phyloP scores from a whole-genome alignment of 2,888 invertebrate genomes.

The Acrocyrtus sp. region DNA sequence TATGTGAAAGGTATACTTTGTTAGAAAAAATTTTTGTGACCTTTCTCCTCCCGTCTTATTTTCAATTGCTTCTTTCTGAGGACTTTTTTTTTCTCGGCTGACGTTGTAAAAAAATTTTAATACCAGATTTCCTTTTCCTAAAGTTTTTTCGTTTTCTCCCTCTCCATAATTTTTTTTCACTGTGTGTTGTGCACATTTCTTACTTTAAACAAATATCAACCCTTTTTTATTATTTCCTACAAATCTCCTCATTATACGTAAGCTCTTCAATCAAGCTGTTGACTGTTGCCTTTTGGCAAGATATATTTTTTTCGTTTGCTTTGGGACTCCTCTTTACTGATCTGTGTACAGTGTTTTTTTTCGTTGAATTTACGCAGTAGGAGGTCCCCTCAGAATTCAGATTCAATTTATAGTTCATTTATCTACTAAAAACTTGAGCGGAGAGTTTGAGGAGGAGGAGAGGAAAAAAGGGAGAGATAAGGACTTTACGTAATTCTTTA shows the following conservation, averaged over 20 bases:
- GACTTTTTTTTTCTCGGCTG: too few relatives aligned
- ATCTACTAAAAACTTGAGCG: slow-evolving; percentile 42
- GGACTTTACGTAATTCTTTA: neutral
- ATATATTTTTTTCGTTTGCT: slow-evolving; percentile 15
- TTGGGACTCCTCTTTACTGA: slow-evolving; percentile 10
- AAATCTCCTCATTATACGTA: slow-evolving; percentile 31
- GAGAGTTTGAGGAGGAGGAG: neutral
- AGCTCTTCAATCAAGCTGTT: slow-evolving; percentile 21
- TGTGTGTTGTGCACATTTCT: neutral
- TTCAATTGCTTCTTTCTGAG: too few relatives aligned
- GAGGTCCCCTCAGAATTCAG: slow-evolving; percentile 50
- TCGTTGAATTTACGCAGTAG: slow-evolving; percentile 13
- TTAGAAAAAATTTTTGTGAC: too few relatives aligned
- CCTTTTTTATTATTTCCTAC: neutral
- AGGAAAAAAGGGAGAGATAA: slow-evolving; percentile 10
- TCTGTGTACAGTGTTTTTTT: slow-evolving; percentile 1
- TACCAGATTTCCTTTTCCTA: too few relatives aligned
- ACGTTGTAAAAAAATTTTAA: too few relatives aligned
- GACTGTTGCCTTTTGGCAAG: slow-evolving; percentile 43
- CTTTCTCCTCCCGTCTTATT: too few relatives aligned
- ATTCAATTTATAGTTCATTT: slow-evolving; percentile 58
- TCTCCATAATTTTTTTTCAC: too few relatives aligned
- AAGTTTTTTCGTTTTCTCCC: too few relatives aligned
- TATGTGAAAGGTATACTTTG: too few relatives aligned
- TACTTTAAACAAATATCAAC: neutral